These are phyloP conservation scores for Dryococelus australis DNA, from an alignment of 2,888 invertebrate species.

Conservation along the genomic window DNA sequence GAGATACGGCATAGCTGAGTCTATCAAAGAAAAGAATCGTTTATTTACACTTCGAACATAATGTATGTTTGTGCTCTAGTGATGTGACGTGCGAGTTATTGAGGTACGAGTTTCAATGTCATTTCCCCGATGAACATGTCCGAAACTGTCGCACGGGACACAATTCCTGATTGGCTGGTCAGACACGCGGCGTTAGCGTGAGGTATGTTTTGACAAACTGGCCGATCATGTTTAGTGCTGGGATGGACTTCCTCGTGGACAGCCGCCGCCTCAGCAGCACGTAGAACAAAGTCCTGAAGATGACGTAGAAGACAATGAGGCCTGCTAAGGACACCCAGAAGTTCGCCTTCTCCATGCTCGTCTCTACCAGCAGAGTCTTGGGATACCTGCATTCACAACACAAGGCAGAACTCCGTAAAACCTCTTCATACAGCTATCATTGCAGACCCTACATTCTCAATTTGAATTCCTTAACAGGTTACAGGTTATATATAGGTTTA, in stretches of 20 bases:
- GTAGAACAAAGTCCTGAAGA: conserved; percentile 72
- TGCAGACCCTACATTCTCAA: no score
- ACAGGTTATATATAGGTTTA: no score
- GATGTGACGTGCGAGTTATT: no score
- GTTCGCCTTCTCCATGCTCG: conserved; percentile 70
- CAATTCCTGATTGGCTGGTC: neutral
- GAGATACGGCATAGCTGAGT: no score
- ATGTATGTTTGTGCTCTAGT: no score
- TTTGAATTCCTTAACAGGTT: no score
- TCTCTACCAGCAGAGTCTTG: conserved; percentile 22
- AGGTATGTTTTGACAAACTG: conserved; percentile 70
- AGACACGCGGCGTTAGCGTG: conserved; percentile 44
- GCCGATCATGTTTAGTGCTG: conserved; percentile 74
- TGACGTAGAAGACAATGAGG: conserved; percentile 67
- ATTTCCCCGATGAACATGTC: no score
- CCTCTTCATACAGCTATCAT: no score
- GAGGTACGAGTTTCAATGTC: no score
- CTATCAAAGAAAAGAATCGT: no score
- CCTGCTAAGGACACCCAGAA: conserved; percentile 73
- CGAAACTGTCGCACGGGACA: no score
- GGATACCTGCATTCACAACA: conserved; percentile 67
- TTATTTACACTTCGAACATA: no score
- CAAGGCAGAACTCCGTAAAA: neutral
- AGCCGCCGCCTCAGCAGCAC: conserved; percentile 77
- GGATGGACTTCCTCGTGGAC: conserved; percentile 74